Base-by-base conservation (phyloP, 2,888 invertebrate species). In the Pimpla rufipes region DNA sequence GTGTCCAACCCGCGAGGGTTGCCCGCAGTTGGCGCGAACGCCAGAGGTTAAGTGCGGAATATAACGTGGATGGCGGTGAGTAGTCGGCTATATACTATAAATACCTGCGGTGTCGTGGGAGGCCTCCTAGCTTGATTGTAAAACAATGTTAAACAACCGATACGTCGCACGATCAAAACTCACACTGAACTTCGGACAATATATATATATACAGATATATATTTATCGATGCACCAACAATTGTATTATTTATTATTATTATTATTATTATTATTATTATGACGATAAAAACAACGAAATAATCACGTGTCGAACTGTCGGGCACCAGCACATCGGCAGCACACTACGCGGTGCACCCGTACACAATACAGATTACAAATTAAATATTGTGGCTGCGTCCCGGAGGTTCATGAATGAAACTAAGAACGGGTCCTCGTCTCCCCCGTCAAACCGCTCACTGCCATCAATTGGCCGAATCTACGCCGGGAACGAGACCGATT, bases 351-450 rank as follows among this genome's bases (percentile, higher is more conserved):
- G 87, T 85, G 85, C 88, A 89, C 86, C 90, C 90, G 90, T 90
- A 90, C 89, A 91, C 90, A 91, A 90, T 89, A 91, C 90, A 89
- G 90, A 90, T 90, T 90, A 90, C 91, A 89, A 89, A 89, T 91
- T 89, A 88, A 89, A 89, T 91, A 89, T 91, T 91, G 80, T 81
- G 84, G 74, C 85, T 71, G 76, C 84, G 86, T 83, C 86, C 86
- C 87, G 89, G 88, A 86, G 88, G 90, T 91, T 92, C 92, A 92
- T 92, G 92, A 92, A 92, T 92, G 92, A 92, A 92, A 92, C 92
- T 91, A 89, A 91, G 85, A 90, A 89, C 91, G 87, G 89, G 86
- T 87, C 87, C 86, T 85, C 86, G 85, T 78, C 81, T 70, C 84
- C 64, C 62, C 68, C 82, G 66, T 80, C 85, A 85, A 85, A 87